Evolutionary conservation across 2,797 vertebrate genomes (phyloP).

Genomic region (Gobio occitaniae): DNA sequence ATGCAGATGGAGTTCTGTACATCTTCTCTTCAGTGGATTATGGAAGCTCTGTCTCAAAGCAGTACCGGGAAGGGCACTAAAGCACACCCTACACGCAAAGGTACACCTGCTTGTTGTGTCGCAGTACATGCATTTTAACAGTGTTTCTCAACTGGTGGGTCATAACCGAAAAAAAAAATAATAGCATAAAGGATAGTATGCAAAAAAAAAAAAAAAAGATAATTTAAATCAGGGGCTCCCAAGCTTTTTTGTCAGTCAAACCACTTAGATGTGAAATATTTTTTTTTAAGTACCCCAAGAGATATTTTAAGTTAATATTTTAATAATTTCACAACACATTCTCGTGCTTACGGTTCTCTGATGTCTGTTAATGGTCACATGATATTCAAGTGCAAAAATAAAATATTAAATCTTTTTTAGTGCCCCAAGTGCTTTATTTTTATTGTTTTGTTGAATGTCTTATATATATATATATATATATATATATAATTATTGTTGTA

Average conservation of each 20-base stretch:
- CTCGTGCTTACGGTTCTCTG: too few species aligned
- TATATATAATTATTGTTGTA: too few species aligned
- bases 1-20: conserved; percentile 86
- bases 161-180: not conserved
- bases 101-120: conserved; percentile 48
- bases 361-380: too few species aligned
- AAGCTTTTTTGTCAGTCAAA: not conserved
- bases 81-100: conserved; percentile 71
- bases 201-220: too few species aligned
- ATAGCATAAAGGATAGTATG: not conserved
- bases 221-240: not conserved
- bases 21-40: conserved; percentile 83
- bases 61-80: conserved; percentile 73
- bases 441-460: too few species aligned
- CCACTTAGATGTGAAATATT: not conserved
- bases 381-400: too few species aligned
- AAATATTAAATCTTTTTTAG: too few species aligned
- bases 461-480: too few species aligned
- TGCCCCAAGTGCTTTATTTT: too few species aligned
- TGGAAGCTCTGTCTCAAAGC: conserved; percentile 82
- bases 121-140: not conserved
- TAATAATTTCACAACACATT: too few species aligned
- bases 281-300: too few species aligned
- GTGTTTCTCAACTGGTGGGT: not conserved
- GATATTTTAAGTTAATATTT: too few species aligned